These are phyloP conservation scores for Argentina silus DNA, from an alignment of 2,797 vertebrate species.

Conservation along the genomic window DNA sequence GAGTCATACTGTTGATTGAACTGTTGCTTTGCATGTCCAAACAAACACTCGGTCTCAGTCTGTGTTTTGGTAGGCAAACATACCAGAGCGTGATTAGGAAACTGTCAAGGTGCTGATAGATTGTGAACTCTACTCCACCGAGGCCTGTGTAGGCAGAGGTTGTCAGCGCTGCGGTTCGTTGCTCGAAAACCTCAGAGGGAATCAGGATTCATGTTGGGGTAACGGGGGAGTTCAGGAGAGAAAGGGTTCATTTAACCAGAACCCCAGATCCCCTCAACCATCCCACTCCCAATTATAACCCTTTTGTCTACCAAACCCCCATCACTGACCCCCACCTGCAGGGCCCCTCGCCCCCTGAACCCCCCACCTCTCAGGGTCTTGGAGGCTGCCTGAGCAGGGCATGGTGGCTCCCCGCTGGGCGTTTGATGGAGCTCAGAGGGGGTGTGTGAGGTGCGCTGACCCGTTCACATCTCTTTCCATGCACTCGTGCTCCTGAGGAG, in stretches of 20 bases:
- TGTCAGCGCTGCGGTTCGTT: constrained; percentile 36
- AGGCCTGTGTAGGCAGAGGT: background rate
- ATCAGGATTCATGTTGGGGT: background rate
- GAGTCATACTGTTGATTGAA: background rate
- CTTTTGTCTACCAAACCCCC: constrained; percentile 41
- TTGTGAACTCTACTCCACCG: background rate
- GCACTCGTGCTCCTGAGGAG: constrained; percentile 48
- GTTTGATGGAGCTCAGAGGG: constrained; percentile 89
- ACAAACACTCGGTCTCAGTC: constrained; percentile 16
- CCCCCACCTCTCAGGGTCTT: constrained; percentile 44
- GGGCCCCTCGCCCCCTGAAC: constrained; percentile 41
- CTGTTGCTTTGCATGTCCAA: background rate
- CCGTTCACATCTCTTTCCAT: constrained; percentile 74
- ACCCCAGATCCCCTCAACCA: constrained; percentile 27
- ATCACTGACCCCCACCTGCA: constrained; percentile 56
- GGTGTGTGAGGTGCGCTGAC: constrained; percentile 86
- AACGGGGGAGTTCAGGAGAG: constrained; percentile 8
- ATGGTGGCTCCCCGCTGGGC: constrained; percentile 82
- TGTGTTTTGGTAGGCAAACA: constrained; percentile 22
- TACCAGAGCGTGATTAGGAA: constrained; percentile 32
- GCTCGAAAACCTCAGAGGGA: constrained; percentile 18
- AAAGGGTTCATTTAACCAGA: constrained; percentile 49
- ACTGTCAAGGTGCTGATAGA: constrained; percentile 28
- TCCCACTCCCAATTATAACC: constrained; percentile 53
- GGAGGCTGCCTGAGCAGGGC: constrained; percentile 67